Conservation (phyloP, 1,140 invertebrate genomes). For the Heliconius eleuchia region DNA sequence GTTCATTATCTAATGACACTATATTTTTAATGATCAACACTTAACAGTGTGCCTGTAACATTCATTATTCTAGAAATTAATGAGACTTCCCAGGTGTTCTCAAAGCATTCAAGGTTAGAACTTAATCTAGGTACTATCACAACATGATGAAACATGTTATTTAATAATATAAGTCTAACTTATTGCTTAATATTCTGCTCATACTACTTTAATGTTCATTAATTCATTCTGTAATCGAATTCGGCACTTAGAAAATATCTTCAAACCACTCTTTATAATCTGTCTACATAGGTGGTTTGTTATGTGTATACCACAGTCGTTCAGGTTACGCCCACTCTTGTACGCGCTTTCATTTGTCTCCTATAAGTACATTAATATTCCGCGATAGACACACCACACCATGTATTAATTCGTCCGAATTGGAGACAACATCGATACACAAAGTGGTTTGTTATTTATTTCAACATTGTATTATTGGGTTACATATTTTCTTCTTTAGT, state of each 20-base stretch:
- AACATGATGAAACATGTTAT: too few relatives aligned
- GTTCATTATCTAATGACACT: neutral
- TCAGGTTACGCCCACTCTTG: slow-evolving; percentile 11
- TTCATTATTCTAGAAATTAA: neutral
- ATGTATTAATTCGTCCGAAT: slow-evolving; percentile 17
- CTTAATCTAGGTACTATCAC: neutral
- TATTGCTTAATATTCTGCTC: too few relatives aligned
- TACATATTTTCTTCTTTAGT: neutral
- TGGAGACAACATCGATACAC: slow-evolving; percentile 8
- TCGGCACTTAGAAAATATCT: neutral
- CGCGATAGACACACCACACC: slow-evolving; percentile 5
- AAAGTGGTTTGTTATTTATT: slow-evolving; percentile 11
- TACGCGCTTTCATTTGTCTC: slow-evolving; percentile 23
- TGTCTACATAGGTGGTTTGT: neutral
- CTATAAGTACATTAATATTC: slow-evolving; percentile 18
- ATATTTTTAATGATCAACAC: slow-evolving; percentile 1
- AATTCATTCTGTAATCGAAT: neutral
- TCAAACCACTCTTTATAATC: neutral
- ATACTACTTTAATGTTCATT: neutral
- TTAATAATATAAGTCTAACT: too few relatives aligned
- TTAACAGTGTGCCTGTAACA: neutral
- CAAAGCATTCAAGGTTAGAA: neutral
- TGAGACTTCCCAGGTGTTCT: neutral
- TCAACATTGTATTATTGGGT: neutral
- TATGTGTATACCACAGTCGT: neutral